Evolutionary conservation across 2,888 invertebrate species (phyloP).

Genomic region (Drosophila anomelani): DNA sequence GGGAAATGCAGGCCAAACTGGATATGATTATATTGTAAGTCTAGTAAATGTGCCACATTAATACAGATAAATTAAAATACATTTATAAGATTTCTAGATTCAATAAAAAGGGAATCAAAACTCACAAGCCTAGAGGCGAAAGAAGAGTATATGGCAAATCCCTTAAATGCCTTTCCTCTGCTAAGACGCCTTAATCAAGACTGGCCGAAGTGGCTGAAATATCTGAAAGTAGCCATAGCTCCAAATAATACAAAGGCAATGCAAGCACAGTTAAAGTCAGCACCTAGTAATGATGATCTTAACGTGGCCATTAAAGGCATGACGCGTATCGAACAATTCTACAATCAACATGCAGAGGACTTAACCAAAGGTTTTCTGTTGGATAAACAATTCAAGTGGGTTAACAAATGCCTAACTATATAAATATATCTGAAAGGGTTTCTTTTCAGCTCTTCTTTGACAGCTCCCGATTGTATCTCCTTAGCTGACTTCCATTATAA

Average conservation of each 20-base stretch:
- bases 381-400: conserved; percentile 41
- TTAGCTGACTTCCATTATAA: conserved; percentile 45
- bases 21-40: conserved; percentile 47
- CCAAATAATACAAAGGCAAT: conserved; percentile 15
- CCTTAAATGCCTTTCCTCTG: conserved; percentile 48
- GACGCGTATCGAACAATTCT: conserved; percentile 41
- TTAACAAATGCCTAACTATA: background rate
- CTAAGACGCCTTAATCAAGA: conserved; percentile 48
- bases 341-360: conserved; percentile 49
- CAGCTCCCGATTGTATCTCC: conserved; percentile 44
- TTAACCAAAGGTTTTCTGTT: conserved; percentile 51
- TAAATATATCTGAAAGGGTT: background rate
- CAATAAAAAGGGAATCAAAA: conserved; percentile 1
- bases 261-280: conserved; percentile 13
- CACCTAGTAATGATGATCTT: conserved; percentile 37
- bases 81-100: conserved; percentile 27
- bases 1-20: conserved; percentile 44
- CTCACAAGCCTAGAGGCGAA: background rate
- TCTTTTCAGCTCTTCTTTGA: conserved; percentile 34
- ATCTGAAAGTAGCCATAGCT: conserved; percentile 16
- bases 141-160: conserved; percentile 47
- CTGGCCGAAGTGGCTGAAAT: conserved; percentile 55
- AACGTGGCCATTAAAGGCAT: conserved; percentile 30
- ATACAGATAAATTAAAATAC: background rate
- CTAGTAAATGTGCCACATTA: too few species aligned